Conservation (phyloP, 2,113 vertebrate genomes). For the Emydocephalus ijimae region DNA sequence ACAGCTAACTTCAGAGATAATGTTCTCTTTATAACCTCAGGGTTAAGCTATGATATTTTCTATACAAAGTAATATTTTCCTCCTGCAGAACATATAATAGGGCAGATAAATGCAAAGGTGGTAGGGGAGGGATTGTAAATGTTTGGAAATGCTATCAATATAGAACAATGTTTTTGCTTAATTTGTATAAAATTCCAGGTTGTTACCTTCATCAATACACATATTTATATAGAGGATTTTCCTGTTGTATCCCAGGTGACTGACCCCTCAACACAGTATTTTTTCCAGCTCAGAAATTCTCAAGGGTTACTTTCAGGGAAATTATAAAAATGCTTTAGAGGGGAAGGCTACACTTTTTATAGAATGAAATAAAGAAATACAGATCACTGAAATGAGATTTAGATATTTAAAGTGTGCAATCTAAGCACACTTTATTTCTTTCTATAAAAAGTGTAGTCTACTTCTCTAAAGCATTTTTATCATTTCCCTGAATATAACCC, state of each 20-base stretch:
- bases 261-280: conserved; percentile 31
- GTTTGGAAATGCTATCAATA: background rate
- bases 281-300: conserved; percentile 34
- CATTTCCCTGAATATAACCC: background rate
- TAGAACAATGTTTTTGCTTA: background rate
- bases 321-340: background rate
- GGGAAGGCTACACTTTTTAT: background rate
- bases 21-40: conserved; percentile 28
- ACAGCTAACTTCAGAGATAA: conserved; percentile 48
- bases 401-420: background rate
- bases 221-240: conserved; percentile 33
- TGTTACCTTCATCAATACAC: background rate
- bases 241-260: conserved; percentile 23
- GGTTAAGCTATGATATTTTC: conserved; percentile 37
- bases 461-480: background rate
- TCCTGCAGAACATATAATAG: background rate
- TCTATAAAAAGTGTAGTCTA: background rate
- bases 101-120: background rate
- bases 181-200: background rate
- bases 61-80: conserved; percentile 51
- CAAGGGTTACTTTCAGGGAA: background rate
- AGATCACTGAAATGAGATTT: background rate
- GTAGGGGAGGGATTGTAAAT: background rate
- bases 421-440: conserved; percentile 7
- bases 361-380: conserved; percentile 3